Conservation (phyloP, 2,113 vertebrate species). For the Pampusana beccarii region DNA sequence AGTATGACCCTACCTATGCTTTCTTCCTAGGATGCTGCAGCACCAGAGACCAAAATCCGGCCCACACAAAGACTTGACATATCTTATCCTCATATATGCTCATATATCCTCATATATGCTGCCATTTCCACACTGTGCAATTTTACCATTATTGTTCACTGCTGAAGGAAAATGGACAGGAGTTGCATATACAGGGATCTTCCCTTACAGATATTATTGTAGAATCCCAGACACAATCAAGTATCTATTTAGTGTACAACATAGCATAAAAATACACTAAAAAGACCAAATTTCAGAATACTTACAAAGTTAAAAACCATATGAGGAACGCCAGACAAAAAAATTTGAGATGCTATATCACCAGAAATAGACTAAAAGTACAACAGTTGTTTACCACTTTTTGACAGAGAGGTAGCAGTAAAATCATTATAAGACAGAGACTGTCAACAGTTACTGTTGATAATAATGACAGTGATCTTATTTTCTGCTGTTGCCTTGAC, state of each 20-base stretch:
- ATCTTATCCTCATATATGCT: neutral
- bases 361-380: neutral
- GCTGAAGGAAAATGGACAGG: neutral
- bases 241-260: neutral
- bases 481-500: neutral
- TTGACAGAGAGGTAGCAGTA: neutral
- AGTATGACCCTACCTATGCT: neutral
- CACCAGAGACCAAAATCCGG: neutral
- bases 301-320: neutral
- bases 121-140: neutral
- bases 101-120: neutral
- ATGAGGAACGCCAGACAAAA: neutral
- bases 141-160: neutral
- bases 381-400: neutral
- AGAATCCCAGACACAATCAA: neutral
- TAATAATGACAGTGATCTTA: neutral
- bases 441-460: neutral
- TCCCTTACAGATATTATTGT: neutral
- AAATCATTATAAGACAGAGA: neutral
- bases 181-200: neutral
- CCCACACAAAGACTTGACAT: neutral
- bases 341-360: neutral
- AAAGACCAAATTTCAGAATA: neutral
- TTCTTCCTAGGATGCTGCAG: neutral
- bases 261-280: neutral